Conservation (phyloP, 1,140 invertebrate genomes). For the Cephus cinctus region DNA sequence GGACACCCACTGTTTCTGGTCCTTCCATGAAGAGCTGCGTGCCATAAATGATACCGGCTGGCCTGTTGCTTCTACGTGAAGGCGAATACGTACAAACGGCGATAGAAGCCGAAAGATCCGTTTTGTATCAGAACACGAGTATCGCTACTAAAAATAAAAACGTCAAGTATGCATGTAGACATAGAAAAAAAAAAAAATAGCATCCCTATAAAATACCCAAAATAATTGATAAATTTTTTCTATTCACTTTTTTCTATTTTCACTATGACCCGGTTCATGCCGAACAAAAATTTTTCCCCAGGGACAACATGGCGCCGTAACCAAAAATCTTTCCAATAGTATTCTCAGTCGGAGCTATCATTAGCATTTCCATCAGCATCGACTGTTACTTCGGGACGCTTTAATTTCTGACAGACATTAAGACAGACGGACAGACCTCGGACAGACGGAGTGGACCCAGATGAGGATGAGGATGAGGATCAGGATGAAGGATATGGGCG, state of each 20-base stretch:
- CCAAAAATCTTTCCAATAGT: background rate
- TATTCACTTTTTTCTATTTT: no score
- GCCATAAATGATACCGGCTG: background rate
- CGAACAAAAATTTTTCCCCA: background rate
- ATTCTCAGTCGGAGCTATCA: constrained; percentile 7
- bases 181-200: no score
- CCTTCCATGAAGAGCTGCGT: background rate
- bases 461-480: constrained; percentile 35
- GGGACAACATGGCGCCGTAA: background rate
- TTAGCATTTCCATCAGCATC: constrained; percentile 18
- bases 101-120: no score
- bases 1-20: background rate
- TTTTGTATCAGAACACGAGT: no score
- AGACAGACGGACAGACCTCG: constrained; percentile 32
- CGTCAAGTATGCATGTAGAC: no score
- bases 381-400: constrained; percentile 14
- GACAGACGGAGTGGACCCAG: constrained; percentile 30
- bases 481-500: constrained; percentile 24
- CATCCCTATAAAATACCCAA: no score
- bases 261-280: background rate
- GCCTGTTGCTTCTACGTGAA: background rate
- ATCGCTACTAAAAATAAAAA: no score
- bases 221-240: no score
- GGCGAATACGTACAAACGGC: no score
- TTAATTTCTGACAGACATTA: constrained; percentile 43